Evolutionary conservation across 2,888 invertebrate genomes (phyloP), one percentile per base, ranked within the genome.

Genomic region (Poecilus cupreus): DNA sequence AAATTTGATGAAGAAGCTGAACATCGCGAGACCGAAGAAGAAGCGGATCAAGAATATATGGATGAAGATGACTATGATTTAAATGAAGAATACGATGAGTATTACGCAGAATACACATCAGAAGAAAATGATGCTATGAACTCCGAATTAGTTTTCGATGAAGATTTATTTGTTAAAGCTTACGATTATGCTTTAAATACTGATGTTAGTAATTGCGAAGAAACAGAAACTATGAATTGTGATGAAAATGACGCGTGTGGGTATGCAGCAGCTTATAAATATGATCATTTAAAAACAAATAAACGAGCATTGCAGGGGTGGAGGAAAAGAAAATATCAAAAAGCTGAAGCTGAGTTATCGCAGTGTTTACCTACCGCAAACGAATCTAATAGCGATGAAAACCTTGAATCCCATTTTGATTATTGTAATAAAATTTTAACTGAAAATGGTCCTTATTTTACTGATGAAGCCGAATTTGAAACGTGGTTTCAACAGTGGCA

Each of bases 401-500:
- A 24, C 75, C 87, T 85, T 68, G 60, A 74, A 6, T 76, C 83
- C 3, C 86, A 86, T 84, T 88, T 86, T 82, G 83, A 87, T 13
- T 83, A 86, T 72, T 87, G 86, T 78, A 86, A 86, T 81, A 83
- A 85, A 10, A 82, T 84, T 57, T 85, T 89, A 64, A 86, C 86
- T 85, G 83, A 86, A 39, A 84, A 84, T 26, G 87, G 86, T 6
- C 83, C 86, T 51, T 85, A 80, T 26, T 88, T 88, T 83, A 85
- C 86, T 46, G 84, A 83, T 81, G 85, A 86, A 3, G 82, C 83
- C 18, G 83, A 83, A 78, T 89, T 88, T 84, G 86, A 88, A 72
- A 78, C 83, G n/a, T 88, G 86, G 87, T 89, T 86, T 82, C 82
- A 77, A 39, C 83, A 87, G 18, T 89, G 88, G 88, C 88, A 88